Evolutionary conservation across 2,888 invertebrate genomes (phyloP), one percentile per base, ranked within the genome.

Genomic region (Dysmachus trigonus): DNA sequence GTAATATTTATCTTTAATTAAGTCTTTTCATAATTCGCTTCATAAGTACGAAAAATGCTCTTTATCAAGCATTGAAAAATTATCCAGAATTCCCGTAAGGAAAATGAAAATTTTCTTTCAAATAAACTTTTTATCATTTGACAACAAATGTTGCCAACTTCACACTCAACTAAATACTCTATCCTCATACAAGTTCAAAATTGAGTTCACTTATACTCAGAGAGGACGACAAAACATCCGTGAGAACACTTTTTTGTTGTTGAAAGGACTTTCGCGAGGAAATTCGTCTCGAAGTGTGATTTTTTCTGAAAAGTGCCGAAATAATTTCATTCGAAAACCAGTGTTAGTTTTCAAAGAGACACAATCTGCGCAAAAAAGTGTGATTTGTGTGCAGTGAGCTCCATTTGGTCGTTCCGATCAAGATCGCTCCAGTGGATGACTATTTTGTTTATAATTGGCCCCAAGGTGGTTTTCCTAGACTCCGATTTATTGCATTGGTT

Each of bases 211-310:
- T 77, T 77, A n/a, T 51, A 77, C 47, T 51, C 47, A 41, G 77
- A 77, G 77, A 47, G 47, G 77, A 47, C 18, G 77, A 41, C 47
- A 47, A 77, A 51, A 77, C 77, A 77, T 18, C n/a, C 30, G 47
- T 47, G 77, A 77, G 77, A 77, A 76, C 41, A 76, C 10, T 62
- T 62, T 77, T 77, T 77, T 77, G 77, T 77, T 77, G 51, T 47
- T 77, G 13, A 77, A 77, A 77, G 47, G 77, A 76, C 76, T 76
- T 76, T 76, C 22, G 8, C 1, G 22, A 30, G 38, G 15, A 27
- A 77, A 77, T 47, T 41, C 27, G 47, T 77, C 77, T 47, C 47
- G 47, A 13, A 77, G 27, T 47, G 77, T 41, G 27, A 22, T 76
- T 41, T 77, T 77, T n/a, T 13, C 47, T 30, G 27, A 5, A 76